phyloP scores from a whole-genome alignment of 2,797 vertebrate genomes.

The Mionectes olivaceus region DNA sequence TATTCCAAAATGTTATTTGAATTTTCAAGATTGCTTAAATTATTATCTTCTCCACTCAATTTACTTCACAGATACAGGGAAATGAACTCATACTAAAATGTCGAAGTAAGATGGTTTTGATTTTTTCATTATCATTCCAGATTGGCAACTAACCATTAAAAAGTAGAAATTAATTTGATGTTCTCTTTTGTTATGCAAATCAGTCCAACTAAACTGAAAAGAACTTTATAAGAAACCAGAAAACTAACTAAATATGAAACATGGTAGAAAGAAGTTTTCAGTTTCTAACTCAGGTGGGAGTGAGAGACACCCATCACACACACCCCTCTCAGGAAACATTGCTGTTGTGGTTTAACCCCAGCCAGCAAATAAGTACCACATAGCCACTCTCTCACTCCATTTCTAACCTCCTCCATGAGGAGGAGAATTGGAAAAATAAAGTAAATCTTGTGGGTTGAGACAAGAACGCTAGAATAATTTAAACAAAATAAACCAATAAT shows the following conservation, averaged over 20 bases:
- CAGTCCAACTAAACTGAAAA: neutral
- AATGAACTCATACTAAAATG: neutral
- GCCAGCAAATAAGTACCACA: neutral
- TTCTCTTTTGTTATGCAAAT: neutral
- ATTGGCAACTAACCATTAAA: neutral
- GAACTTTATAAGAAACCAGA: neutral
- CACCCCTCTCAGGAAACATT: neutral
- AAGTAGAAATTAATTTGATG: conserved; percentile 14
- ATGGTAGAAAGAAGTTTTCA: neutral
- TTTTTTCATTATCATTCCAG: neutral
- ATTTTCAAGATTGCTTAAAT: neutral
- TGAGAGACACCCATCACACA: accelerated
- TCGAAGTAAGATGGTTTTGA: neutral
- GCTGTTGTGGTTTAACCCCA: neutral
- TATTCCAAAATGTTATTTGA: neutral
- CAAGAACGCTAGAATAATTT: neutral
- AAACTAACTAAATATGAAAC: neutral
- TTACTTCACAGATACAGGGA: neutral
- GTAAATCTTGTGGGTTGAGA: neutral
- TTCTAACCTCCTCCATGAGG: neutral
- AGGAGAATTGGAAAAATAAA: neutral
- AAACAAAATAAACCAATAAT: neutral
- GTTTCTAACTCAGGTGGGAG: neutral
- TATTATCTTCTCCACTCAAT: neutral
- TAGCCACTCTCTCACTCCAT: neutral